Evolutionary conservation across 2,797 vertebrate species (phyloP).

Genomic region (Sphaeramia orbicularis): DNA sequence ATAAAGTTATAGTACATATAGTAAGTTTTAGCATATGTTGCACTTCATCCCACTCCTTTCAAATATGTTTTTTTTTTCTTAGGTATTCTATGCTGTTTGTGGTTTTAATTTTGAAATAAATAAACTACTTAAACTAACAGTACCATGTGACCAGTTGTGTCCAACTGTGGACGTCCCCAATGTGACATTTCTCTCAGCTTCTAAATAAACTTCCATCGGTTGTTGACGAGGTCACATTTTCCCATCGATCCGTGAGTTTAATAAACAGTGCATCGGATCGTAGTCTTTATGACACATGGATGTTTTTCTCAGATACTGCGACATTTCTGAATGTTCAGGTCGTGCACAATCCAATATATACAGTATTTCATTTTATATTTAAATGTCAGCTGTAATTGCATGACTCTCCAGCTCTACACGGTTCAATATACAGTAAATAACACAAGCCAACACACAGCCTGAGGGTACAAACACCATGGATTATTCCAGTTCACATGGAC

Average conservation of each 20-base stretch:
- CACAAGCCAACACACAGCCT: no score
- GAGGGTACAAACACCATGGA: no score
- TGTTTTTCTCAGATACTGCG: neutral
- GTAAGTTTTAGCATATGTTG: no score
- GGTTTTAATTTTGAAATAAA: no score
- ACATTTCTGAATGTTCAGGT: neutral
- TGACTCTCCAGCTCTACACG: neutral
- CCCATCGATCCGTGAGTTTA: neutral
- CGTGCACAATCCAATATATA: neutral
- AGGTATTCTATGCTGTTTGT: neutral
- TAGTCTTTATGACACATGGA: neutral
- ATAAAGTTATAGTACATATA: no score
- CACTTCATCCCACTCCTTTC: no score
- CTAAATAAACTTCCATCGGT: neutral
- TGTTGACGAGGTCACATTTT: neutral
- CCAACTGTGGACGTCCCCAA: no score
- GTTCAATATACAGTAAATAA: neutral
- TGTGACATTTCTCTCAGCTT: no score
- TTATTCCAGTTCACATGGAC: no score
- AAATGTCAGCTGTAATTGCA: constrained; percentile 7
- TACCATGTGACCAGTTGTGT: no score
- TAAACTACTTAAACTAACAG: no score
- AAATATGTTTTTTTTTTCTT: no score
- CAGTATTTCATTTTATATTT: neutral
- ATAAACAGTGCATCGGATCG: constrained; percentile 8